Evolutionary conservation across 2,797 vertebrate genomes (phyloP).

Genomic region (Clarias fuscus): DNA sequence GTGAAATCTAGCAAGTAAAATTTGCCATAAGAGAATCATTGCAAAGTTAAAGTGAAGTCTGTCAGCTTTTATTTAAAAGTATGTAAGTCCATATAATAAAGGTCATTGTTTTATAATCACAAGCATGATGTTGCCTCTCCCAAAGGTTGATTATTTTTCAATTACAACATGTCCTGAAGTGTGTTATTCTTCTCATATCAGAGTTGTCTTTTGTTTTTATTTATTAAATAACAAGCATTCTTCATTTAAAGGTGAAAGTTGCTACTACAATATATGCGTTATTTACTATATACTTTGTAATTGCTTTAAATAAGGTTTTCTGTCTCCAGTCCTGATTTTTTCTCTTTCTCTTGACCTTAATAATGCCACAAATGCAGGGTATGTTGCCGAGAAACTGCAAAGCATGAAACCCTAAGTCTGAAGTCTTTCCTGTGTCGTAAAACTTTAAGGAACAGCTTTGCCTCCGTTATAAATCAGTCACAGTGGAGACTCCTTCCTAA

Average conservation of each 20-base stretch:
- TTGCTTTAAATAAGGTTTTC: background rate
- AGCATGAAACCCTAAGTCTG: background rate
- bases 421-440: background rate
- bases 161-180: background rate
- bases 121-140: background rate
- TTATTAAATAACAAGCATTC: background rate
- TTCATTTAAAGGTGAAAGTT: background rate
- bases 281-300: background rate
- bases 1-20: background rate
- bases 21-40: background rate
- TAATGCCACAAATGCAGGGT: background rate
- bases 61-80: background rate
- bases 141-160: background rate
- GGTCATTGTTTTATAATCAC: background rate
- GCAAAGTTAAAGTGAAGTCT: background rate
- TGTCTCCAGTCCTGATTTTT: background rate
- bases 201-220: background rate
- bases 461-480: background rate
- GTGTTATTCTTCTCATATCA: background rate
- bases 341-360: background rate
- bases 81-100: background rate
- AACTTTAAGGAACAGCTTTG: background rate
- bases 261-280: background rate
- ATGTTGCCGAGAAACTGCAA: background rate
- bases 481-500: background rate